Evolutionary conservation across 2,113 vertebrate species (phyloP).

Genomic region (Saguinus midas): DNA sequence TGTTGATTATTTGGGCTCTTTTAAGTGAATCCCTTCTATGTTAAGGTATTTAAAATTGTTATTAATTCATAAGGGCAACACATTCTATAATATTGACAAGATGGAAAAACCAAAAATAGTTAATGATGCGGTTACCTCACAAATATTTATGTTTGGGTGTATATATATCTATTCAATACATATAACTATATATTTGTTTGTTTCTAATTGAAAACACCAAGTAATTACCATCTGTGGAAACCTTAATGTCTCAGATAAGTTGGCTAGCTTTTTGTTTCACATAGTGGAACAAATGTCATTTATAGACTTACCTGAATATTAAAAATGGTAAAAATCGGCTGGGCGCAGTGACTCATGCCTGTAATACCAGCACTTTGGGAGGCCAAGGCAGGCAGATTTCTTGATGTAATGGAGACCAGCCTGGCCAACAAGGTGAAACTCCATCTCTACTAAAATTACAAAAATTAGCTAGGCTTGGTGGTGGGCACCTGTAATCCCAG

Average conservation of each 20-base stretch:
- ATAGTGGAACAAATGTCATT: not conserved
- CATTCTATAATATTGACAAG: not conserved
- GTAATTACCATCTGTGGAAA: not conserved
- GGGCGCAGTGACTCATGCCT: too few relatives aligned
- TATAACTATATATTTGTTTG: not conserved
- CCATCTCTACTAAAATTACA: too few relatives aligned
- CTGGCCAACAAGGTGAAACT: too few relatives aligned
- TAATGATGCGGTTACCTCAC: not conserved
- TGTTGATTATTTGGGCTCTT: constrained; percentile 17
- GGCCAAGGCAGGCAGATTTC: too few relatives aligned
- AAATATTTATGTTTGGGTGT: not conserved
- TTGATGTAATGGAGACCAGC: too few relatives aligned
- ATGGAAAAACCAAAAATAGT: not conserved
- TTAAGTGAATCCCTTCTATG: not conserved
- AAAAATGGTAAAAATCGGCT: not conserved
- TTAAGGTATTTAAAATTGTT: constrained; percentile 12
- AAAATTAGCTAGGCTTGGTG: too few relatives aligned
- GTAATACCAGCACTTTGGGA: too few relatives aligned
- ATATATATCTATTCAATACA: not conserved
- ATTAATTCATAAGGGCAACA: not conserved
- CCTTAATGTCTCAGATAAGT: not conserved
- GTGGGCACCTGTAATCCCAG: too few relatives aligned
- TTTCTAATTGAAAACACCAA: not conserved
- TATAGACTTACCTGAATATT: not conserved
- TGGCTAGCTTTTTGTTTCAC: not conserved